These are phyloP conservation scores for Miltochrista miniata DNA, from an alignment of 2,888 invertebrate species.

Conservation along the genomic window DNA sequence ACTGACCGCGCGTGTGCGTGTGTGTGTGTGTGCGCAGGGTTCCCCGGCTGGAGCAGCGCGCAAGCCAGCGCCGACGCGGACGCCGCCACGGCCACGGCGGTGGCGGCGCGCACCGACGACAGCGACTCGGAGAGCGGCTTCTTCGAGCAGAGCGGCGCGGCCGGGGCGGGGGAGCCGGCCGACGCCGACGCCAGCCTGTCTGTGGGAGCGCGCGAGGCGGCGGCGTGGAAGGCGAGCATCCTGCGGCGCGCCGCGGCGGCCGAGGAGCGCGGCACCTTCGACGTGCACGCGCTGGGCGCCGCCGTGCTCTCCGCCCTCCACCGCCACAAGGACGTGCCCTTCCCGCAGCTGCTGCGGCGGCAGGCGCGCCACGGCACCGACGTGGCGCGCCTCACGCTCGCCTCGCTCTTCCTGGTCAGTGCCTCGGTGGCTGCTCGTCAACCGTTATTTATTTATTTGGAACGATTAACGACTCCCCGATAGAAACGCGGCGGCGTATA, in stretches of 20 bases:
- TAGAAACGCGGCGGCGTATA: no score
- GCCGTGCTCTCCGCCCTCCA: slow-evolving; percentile 17
- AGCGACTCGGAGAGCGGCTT: no score
- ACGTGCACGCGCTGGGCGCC: slow-evolving; percentile 43
- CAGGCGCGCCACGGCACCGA: slow-evolving; percentile 9
- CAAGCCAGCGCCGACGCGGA: no score
- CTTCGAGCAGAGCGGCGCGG: slow-evolving; percentile 68
- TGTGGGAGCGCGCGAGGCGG: slow-evolving; percentile 18
- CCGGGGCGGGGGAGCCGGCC: slow-evolving; percentile 29
- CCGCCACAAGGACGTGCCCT: not conserved
- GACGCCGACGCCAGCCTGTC: not conserved
- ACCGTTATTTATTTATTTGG: no score
- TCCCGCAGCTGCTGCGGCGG: slow-evolving; percentile 15
- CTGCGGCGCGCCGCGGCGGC: slow-evolving; percentile 32
- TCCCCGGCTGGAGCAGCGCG: no score
- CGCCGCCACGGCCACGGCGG: no score
- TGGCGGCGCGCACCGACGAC: no score
- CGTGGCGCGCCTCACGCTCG: slow-evolving; percentile 31
- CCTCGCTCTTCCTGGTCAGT: slow-evolving; percentile 30
- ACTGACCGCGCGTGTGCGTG: not conserved
- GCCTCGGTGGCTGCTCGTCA: no score
- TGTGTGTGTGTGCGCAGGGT: no score
- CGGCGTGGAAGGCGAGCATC: slow-evolving; percentile 39
- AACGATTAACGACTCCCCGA: no score
- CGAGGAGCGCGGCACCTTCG: slow-evolving; percentile 33